phyloP scores from a whole-genome alignment of 35 echinoderm and acorn worm genomes.

The Ptychodera flava region DNA sequence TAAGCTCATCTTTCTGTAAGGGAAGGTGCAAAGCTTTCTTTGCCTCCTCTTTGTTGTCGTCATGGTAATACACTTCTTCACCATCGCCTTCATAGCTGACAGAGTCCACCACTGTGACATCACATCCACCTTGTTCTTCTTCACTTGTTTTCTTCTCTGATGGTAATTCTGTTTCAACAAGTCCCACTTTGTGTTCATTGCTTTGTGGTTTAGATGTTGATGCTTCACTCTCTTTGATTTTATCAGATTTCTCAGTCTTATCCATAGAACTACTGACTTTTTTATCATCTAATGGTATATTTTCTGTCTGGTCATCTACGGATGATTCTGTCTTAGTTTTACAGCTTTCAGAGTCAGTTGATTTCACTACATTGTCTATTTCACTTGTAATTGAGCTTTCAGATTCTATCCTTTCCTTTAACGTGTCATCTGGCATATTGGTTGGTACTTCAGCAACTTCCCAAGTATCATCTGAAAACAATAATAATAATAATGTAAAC shows the following conservation, averaged over 20 bases:
- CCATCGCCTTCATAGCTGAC: background rate
- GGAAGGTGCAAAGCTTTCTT: background rate
- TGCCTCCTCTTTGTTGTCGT: background rate
- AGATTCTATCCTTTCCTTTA: too few species aligned
- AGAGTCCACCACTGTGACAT: background rate
- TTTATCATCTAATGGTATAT: background rate
- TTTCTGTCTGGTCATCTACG: background rate
- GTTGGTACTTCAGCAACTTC: background rate
- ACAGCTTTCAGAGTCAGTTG: background rate
- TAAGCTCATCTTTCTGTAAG: background rate
- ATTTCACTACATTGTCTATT: background rate
- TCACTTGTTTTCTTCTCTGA: too few species aligned
- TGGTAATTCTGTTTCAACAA: too few species aligned
- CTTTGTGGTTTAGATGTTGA: too few species aligned
- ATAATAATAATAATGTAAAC: too few species aligned
- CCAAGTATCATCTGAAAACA: background rate
- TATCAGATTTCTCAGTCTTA: too few species aligned
- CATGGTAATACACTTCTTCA: background rate
- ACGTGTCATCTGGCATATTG: background rate
- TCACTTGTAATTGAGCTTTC: too few species aligned
- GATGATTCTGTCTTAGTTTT: background rate
- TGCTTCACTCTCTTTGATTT: too few species aligned
- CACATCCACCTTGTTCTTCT: background rate
- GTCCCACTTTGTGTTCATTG: too few species aligned
- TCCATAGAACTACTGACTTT: too few species aligned